Evolutionary conservation across 2,113 vertebrate genomes (phyloP).

Genomic region (Orthochromis malagaraziensis): DNA sequence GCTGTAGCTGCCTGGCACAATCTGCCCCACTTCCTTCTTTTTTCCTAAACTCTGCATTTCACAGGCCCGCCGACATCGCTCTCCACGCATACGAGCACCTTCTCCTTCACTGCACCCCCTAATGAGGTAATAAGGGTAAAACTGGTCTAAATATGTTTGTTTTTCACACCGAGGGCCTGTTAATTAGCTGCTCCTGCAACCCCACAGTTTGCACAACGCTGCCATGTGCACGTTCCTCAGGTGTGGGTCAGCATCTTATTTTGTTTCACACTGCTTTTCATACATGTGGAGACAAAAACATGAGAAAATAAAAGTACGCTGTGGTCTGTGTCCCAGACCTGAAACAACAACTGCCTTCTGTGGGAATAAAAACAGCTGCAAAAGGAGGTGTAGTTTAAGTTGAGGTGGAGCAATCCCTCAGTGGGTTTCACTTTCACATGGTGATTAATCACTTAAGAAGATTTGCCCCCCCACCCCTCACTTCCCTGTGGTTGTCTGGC

Average conservation of each 20-base stretch:
- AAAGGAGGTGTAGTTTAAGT: neutral
- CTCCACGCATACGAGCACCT: slow-evolving; percentile 6
- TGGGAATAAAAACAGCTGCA: neutral
- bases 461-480: slow-evolving; percentile 21
- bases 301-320: neutral
- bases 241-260: neutral
- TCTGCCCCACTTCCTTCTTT: neutral
- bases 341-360: neutral
- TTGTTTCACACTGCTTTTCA: neutral
- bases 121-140: slow-evolving; percentile 51
- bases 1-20: slow-evolving; percentile 66
- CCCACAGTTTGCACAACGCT: slow-evolving; percentile 39
- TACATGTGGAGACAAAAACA: neutral
- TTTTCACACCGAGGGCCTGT: slow-evolving; percentile 35
- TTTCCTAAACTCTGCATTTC: neutral
- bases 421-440: slow-evolving; percentile 68
- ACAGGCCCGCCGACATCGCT: neutral
- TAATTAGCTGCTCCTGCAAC: slow-evolving; percentile 50
- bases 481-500: slow-evolving; percentile 2
- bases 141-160: slow-evolving; percentile 55
- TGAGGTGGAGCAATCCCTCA: slow-evolving; percentile 45
- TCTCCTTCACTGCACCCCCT: slow-evolving; percentile 1
- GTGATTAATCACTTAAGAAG: slow-evolving; percentile 74
- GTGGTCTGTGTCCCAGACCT: neutral
- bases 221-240: neutral